A percentile compares a stretch with the other conserved stretches of the same genome.
These are phyloP conservation scores for Pelosia muscerda DNA, from an alignment of 2,888 invertebrate genomes.

Conservation along the genomic window DNA sequence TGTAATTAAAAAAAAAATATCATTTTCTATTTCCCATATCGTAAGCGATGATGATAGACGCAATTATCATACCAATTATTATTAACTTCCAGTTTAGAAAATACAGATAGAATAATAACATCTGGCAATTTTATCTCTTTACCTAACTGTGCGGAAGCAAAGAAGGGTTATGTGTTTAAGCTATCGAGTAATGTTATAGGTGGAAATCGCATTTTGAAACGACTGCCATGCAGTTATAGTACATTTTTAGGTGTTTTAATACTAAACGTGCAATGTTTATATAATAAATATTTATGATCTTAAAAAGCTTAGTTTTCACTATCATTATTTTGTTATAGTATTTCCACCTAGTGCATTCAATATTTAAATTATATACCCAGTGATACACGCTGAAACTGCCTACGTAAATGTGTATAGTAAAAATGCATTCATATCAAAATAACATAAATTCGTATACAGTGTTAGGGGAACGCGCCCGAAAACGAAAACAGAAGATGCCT, in stretches of 20 bases:
- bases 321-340: not conserved
- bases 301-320: conserved; percentile 5
- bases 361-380: conserved; percentile 18
- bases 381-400: conserved; percentile 19
- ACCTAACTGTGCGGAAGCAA: conserved; percentile 9
- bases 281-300: not conserved
- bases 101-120: not conserved
- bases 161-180: conserved; percentile 18
- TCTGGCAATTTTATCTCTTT: conserved; percentile 2
- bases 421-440: conserved; percentile 12
- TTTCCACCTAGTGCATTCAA: conserved; percentile 22
- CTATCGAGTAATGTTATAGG: conserved; percentile 14
- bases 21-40: too few relatives aligned
- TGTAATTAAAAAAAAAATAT: too few relatives aligned
- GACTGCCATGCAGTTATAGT: conserved; percentile 1
- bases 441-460: not conserved
- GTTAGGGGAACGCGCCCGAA: not conserved
- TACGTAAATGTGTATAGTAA: conserved; percentile 12
- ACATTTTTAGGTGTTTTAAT: conserved; percentile 3
- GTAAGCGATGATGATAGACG: not conserved
- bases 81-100: not conserved
- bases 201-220: conserved; percentile 12
- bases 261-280: conserved; percentile 13
- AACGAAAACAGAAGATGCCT: too few relatives aligned
- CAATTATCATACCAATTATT: not conserved